Conservation (phyloP, 92 coral and sea anemone species). For the Umimayanthus kanabou region DNA sequence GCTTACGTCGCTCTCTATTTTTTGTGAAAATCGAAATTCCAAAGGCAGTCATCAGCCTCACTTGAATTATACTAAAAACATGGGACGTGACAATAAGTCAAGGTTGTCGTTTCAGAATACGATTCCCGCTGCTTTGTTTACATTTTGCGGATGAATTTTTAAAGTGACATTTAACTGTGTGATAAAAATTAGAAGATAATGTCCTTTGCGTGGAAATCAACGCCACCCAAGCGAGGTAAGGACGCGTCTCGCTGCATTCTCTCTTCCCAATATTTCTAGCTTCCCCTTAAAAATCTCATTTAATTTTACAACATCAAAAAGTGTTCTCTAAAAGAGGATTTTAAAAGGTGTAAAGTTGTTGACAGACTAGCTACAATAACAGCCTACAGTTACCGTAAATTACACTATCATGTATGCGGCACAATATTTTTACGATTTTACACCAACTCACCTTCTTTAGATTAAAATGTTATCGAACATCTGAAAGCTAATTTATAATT, state of each 20-base stretch:
- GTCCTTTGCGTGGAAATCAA: constrained; percentile 8
- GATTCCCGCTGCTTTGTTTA: constrained; percentile 24
- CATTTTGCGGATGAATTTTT: background rate
- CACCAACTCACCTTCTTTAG: too few species aligned
- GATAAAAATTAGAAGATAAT: constrained; percentile 13
- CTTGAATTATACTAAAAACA: background rate
- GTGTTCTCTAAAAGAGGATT: too few species aligned
- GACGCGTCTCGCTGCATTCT: background rate
- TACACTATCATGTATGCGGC: too few species aligned
- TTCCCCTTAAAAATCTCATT: too few species aligned
- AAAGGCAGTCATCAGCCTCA: background rate
- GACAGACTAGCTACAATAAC: too few species aligned
- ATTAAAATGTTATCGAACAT: too few species aligned
- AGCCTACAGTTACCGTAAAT: too few species aligned
- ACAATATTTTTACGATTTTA: too few species aligned
- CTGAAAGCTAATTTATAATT: too few species aligned
- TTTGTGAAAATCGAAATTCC: background rate
- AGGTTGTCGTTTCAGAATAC: background rate
- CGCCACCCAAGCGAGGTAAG: constrained; percentile 27
- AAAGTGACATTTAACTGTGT: background rate
- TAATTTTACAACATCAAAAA: too few species aligned
- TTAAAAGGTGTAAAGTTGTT: too few species aligned
- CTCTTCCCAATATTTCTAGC: background rate
- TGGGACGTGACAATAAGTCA: background rate
- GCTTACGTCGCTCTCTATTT: background rate